A percentile compares a stretch with the other conserved stretches of the same genome.
Conservation (phyloP, 1,140 invertebrate species). For the Heliothis virescens region DNA sequence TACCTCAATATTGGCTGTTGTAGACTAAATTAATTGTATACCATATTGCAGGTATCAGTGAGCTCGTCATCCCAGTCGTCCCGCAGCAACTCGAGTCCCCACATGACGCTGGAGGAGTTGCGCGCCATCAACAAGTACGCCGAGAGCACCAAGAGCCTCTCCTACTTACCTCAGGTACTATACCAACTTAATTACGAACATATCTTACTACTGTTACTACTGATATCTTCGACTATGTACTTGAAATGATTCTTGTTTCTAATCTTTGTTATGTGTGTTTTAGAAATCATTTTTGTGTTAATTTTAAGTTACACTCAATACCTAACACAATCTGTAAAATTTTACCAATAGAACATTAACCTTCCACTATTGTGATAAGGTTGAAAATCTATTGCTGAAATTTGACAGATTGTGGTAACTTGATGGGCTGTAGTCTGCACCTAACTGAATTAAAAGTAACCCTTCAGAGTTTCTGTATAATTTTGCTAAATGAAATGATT, state of each 20-base stretch:
- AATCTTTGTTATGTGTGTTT: slow-evolving; percentile 25
- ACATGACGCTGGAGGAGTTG: slow-evolving; percentile 94
- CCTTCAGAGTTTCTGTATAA: too few relatives aligned
- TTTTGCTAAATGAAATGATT: too few relatives aligned
- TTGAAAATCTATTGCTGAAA: too few relatives aligned
- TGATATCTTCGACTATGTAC: neutral
- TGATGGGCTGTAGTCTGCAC: too few relatives aligned
- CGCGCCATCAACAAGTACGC: slow-evolving; percentile 95
- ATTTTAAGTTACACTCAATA: neutral
- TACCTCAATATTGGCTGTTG: too few relatives aligned
- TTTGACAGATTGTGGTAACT: too few relatives aligned
- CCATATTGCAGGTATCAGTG: slow-evolving; percentile 79
- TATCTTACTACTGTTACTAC: neutral
- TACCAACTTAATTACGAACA: slow-evolving; percentile 18
- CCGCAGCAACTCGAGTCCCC: slow-evolving; percentile 87
- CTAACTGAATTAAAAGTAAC: too few relatives aligned
- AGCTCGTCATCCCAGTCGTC: slow-evolving; percentile 90
- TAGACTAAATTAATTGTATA: neutral
- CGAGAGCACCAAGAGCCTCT: slow-evolving; percentile 96
- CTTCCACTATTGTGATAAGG: too few relatives aligned
- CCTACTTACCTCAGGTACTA: slow-evolving; percentile 94
- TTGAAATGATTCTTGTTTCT: slow-evolving; percentile 21
- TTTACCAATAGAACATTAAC: too few relatives aligned
- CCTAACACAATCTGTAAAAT: too few relatives aligned
- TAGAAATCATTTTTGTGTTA: slow-evolving; percentile 16